phyloP scores from a whole-genome alignment of 2,113 vertebrate species.

The Butorides virescens region DNA sequence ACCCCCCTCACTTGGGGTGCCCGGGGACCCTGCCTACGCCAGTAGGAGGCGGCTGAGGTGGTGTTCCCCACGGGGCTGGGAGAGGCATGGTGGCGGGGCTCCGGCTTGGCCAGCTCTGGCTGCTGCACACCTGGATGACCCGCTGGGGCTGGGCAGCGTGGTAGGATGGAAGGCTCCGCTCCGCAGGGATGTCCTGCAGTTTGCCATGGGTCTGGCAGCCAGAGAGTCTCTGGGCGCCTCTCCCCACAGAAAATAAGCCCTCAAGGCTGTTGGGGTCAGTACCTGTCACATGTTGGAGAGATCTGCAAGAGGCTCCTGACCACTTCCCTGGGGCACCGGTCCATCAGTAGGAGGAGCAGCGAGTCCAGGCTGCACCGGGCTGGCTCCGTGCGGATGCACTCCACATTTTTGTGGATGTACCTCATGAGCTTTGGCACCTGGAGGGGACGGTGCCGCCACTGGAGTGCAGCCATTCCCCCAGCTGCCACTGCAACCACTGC shows the following conservation, averaged over 20 bases:
- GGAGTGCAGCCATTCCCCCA: too few species aligned
- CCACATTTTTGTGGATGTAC: neutral
- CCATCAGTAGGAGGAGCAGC: fast-evolving
- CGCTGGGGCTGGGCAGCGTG: neutral
- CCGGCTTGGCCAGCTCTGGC: neutral
- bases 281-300: neutral
- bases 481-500: neutral
- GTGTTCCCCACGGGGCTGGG: too few species aligned
- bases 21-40: too few species aligned
- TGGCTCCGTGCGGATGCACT: fast-evolving
- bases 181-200: neutral
- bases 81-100: too few species aligned
- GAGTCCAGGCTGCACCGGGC: neutral
- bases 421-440: neutral
- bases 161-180: fast-evolving
- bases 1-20: too few species aligned
- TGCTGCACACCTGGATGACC: fast-evolving
- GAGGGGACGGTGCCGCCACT: neutral
- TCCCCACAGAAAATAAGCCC: neutral
- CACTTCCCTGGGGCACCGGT: fast-evolving
- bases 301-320: neutral
- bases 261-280: neutral
- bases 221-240: neutral
- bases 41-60: too few species aligned
- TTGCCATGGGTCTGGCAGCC: neutral